phyloP scores from a whole-genome alignment of 2,113 vertebrate species.

The Candoia aspera region DNA sequence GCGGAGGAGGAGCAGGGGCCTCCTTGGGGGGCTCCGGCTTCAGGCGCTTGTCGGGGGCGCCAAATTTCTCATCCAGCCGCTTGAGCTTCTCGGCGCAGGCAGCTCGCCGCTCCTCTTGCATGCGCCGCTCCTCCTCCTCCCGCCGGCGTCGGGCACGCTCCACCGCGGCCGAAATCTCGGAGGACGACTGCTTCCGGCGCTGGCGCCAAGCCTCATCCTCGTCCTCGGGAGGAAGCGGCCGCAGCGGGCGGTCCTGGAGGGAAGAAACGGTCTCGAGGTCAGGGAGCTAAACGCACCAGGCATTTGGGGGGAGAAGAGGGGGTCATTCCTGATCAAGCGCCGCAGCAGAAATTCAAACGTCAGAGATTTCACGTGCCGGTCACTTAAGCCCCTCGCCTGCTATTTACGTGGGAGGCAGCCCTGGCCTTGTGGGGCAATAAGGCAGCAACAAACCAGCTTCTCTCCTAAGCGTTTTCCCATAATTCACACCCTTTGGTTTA shows the following conservation, averaged over 20 bases:
- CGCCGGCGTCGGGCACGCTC: conserved; percentile 87
- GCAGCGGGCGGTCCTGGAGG: conserved; percentile 63
- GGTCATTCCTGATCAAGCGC: neutral
- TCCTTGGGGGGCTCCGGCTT: conserved; percentile 61
- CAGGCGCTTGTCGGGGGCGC: conserved; percentile 68
- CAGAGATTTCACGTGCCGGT: fast-evolving
- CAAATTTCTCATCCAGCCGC: conserved; percentile 85
- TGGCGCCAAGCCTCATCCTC: conserved; percentile 94
- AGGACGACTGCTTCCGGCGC: conserved; percentile 87
- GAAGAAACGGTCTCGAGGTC: neutral
- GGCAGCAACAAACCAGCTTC: neutral
- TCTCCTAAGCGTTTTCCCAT: no score
- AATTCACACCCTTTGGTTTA: neutral
- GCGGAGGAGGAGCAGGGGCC: conserved; percentile 26
- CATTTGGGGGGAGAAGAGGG: neutral
- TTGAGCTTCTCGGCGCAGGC: conserved; percentile 93
- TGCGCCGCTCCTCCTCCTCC: conserved; percentile 89
- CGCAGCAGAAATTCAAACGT: no score
- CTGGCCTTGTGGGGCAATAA: neutral
- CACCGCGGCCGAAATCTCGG: conserved; percentile 88
- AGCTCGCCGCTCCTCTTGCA: conserved; percentile 90
- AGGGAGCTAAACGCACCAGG: neutral
- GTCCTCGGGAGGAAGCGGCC: conserved; percentile 76
- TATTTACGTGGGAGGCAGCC: neutral
- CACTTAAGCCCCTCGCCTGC: no score